Conservation (phyloP, 2,888 invertebrate genomes). For the Harmothoe impar region DNA sequence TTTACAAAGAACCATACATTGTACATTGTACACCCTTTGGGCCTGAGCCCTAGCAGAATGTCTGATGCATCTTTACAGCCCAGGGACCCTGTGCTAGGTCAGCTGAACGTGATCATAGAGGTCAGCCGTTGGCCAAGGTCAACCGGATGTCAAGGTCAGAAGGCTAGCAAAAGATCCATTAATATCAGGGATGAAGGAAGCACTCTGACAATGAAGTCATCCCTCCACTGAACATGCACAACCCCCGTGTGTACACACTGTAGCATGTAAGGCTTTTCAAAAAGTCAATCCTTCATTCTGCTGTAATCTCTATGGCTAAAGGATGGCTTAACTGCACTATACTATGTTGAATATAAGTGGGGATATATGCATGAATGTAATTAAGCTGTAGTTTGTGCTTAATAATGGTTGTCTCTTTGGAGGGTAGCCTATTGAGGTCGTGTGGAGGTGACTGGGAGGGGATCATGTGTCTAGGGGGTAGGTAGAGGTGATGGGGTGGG, state of each 20-base stretch:
- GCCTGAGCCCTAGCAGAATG: background rate
- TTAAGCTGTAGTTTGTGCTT: background rate
- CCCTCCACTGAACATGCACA: background rate
- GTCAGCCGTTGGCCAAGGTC: constrained; percentile 15
- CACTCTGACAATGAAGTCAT: background rate
- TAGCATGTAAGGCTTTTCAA: background rate
- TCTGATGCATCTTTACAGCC: background rate
- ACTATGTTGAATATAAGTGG: background rate
- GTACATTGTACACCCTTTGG: background rate
- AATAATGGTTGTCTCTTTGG: background rate
- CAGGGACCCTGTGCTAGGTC: constrained; percentile 12
- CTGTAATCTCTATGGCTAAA: background rate
- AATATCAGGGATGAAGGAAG: background rate
- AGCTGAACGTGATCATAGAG: constrained; percentile 25
- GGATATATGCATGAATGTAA: background rate
- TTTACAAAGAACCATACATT: background rate
- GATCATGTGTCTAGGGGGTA: background rate
- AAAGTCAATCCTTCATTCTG: background rate
- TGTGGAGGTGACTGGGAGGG: background rate
- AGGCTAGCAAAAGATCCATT: constrained; percentile 14
- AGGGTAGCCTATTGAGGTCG: background rate
- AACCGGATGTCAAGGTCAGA: constrained; percentile 46
- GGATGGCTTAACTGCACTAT: background rate
- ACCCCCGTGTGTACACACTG: background rate
- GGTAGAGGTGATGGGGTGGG: background rate